Conservation (phyloP, 2,113 vertebrate genomes). For the Zeus faber region DNA sequence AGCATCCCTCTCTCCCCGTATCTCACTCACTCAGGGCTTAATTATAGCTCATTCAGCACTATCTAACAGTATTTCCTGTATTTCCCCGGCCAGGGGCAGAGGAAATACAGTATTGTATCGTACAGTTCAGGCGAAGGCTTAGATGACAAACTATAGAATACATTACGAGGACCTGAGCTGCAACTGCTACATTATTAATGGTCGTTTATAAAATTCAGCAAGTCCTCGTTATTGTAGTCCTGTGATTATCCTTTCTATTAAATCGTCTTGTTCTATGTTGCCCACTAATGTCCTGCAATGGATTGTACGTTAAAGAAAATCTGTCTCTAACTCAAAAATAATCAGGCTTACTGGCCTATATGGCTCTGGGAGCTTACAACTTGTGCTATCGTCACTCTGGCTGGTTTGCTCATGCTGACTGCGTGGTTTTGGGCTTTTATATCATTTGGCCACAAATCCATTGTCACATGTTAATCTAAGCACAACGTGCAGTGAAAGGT, state of each 20-base stretch:
- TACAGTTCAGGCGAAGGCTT: constrained; percentile 13
- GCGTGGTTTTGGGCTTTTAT: no score
- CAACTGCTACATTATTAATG: background rate
- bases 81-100: constrained; percentile 20
- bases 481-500: no score
- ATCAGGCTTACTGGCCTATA: background rate
- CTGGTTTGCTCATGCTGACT: no score
- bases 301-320: no score
- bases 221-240: background rate
- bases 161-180: constrained; percentile 10
- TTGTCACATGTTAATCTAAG: no score
- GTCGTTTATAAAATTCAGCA: background rate
- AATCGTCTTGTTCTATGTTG: background rate
- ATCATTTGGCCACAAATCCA: no score
- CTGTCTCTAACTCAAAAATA: background rate
- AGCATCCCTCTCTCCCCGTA: background rate
- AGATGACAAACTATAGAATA: constrained; percentile 32
- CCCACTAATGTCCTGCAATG: background rate
- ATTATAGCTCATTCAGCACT: constrained; percentile 2
- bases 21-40: constrained; percentile 4
- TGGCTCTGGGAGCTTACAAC: background rate
- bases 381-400: background rate
- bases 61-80: constrained; percentile 20
- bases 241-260: background rate
- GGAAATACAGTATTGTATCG: constrained; percentile 1